phyloP scores from a whole-genome alignment of 2,888 invertebrate species.

The Merodon equestris region DNA sequence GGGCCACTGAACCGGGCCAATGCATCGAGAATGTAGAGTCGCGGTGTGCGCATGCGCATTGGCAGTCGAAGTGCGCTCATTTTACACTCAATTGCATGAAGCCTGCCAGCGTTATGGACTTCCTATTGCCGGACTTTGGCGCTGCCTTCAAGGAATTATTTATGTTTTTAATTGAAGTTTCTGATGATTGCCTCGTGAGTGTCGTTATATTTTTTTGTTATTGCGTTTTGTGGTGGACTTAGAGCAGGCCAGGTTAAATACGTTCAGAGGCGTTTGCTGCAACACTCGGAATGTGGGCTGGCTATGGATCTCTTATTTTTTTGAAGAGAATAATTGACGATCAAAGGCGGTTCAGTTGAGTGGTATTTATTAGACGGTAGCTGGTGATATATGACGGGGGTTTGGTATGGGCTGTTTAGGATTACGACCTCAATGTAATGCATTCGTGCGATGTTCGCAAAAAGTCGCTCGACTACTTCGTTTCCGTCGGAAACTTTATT shows the following conservation, averaged over 20 bases:
- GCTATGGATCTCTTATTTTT: no score
- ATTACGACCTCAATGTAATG: no score
- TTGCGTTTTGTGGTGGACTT: conserved; percentile 28
- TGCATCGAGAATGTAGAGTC: not conserved
- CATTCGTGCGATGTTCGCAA: no score
- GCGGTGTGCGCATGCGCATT: conserved; percentile 41
- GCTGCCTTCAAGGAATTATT: conserved; percentile 46
- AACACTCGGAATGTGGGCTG: conserved; percentile 33
- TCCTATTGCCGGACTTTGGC: no score
- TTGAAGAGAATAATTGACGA: no score
- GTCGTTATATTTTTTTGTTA: conserved; percentile 56
- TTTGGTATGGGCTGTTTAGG: no score
- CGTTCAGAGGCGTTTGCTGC: conserved; percentile 38
- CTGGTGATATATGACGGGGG: no score
- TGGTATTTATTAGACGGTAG: no score
- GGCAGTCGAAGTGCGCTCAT: conserved; percentile 61
- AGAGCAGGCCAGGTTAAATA: conserved; percentile 15
- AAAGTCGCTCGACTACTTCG: no score
- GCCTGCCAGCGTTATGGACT: conserved; percentile 9
- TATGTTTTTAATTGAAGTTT: conserved; percentile 66
- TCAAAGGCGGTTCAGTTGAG: no score
- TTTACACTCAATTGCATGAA: conserved; percentile 55
- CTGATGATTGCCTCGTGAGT: conserved; percentile 61
- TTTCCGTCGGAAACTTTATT: no score
- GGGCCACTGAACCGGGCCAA: conserved; percentile 50